phyloP scores from a whole-genome alignment of 2,797 vertebrate genomes.

The Phrynocephalus forsythii region DNA sequence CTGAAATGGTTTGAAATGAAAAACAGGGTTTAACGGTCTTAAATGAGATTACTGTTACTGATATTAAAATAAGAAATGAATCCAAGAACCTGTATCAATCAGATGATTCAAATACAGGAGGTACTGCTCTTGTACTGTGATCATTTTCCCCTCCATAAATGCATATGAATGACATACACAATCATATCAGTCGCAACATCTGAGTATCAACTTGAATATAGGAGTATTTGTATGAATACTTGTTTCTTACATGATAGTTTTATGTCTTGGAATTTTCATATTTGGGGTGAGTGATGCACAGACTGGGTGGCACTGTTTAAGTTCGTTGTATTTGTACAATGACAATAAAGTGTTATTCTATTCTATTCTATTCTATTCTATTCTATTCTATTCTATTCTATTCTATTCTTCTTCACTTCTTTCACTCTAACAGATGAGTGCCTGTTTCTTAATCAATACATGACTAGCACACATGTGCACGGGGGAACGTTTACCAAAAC shows the following conservation, averaged over 20 bases:
- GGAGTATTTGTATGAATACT: too few relatives aligned
- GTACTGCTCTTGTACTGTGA: background rate
- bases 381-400: too few relatives aligned
- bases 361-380: too few relatives aligned
- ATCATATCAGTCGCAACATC: background rate
- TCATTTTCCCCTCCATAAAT: background rate
- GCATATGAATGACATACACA: background rate
- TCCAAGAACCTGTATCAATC: background rate
- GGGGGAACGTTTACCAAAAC: too few relatives aligned
- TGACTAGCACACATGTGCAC: too few relatives aligned
- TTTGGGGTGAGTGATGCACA: too few relatives aligned
- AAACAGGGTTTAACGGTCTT: background rate
- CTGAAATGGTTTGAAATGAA: background rate
- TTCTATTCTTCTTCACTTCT: background rate
- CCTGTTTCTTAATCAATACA: background rate
- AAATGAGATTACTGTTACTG: background rate
- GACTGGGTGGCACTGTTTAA: too few relatives aligned
- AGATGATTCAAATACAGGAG: background rate
- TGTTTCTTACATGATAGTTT: too few relatives aligned
- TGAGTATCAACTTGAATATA: background rate
- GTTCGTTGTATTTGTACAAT: too few relatives aligned
- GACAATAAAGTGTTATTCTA: too few relatives aligned
- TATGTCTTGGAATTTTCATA: too few relatives aligned
- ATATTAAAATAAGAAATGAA: background rate
- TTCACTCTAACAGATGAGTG: background rate